phyloP scores from a whole-genome alignment of 2,113 vertebrate species.

The Gymnobelideus leadbeateri region DNA sequence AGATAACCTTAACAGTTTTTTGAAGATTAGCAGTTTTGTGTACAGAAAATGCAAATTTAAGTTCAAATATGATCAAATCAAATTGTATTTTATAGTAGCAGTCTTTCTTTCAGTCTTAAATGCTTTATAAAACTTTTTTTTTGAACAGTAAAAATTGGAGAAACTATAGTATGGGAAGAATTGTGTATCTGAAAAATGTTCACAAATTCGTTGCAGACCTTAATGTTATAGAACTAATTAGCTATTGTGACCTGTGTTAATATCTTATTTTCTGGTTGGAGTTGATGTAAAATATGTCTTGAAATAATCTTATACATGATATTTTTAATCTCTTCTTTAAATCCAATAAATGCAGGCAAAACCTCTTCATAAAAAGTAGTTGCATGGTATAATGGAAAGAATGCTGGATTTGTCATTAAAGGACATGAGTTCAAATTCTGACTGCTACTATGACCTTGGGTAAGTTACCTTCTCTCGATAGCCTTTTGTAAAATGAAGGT shows the following conservation, averaged over 20 bases:
- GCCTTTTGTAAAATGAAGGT: not conserved
- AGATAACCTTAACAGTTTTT: not conserved
- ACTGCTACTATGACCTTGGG: not conserved
- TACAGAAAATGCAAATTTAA: constrained; percentile 11
- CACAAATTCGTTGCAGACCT: not conserved
- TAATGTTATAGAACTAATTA: not conserved
- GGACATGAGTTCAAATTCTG: not conserved
- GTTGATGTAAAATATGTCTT: not conserved
- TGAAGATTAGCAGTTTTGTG: not conserved
- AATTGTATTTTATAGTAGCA: not conserved
- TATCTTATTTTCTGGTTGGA: not conserved
- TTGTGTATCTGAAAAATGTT: not conserved
- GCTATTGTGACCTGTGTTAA: not conserved
- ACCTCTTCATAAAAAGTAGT: not conserved
- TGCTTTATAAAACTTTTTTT: not conserved
- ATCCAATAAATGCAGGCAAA: not conserved
- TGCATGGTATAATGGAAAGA: not conserved
- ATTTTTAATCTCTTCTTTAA: not conserved
- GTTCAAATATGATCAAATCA: not conserved
- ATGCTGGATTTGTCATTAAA: not conserved
- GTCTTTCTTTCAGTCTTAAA: not conserved
- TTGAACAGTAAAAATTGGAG: not conserved
- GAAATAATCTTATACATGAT: not conserved
- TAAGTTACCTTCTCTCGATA: not conserved
- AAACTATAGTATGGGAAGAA: not conserved